These are phyloP conservation scores for Exocentrus adspersus DNA, from an alignment of 2,888 invertebrate species.

Conservation along the genomic window DNA sequence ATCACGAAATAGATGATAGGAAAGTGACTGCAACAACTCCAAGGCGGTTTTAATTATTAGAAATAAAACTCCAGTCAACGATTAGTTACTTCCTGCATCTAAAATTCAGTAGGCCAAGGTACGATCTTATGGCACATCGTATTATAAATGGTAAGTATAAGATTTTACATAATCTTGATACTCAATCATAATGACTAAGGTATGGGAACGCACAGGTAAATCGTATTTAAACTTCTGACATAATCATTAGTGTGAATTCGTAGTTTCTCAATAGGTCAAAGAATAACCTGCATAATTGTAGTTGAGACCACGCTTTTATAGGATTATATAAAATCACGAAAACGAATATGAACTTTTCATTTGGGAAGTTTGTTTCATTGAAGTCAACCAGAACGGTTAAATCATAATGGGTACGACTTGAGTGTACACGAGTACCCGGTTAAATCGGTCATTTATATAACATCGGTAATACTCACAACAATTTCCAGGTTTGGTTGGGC, in stretches of 20 bases:
- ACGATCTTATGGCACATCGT: background rate
- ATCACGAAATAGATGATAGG: background rate
- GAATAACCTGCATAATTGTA: constrained; percentile 15
- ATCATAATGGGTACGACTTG: background rate
- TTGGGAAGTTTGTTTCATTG: background rate
- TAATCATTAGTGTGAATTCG: constrained; percentile 17
- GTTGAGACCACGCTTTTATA: constrained; percentile 2
- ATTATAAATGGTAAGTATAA: background rate
- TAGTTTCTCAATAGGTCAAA: constrained; percentile 24
- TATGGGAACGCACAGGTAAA: constrained; percentile 8
- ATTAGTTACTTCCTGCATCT: background rate
- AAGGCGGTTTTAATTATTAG: background rate
- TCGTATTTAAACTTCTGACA: constrained; percentile 21
- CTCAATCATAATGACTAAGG: constrained; percentile 6
- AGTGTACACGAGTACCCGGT: background rate
- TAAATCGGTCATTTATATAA: background rate
- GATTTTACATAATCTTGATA: constrained; percentile 10
- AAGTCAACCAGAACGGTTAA: background rate
- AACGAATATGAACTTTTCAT: constrained; percentile 14
- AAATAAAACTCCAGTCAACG: background rate
- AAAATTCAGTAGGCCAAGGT: constrained; percentile 3
- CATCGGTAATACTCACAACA: too few relatives aligned
- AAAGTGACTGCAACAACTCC: background rate
- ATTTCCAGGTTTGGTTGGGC: background rate
- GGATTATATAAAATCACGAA: constrained; percentile 14